Evolutionary conservation across 2,888 invertebrate genomes (phyloP).

Genomic region (Aleiodes testaceus): DNA sequence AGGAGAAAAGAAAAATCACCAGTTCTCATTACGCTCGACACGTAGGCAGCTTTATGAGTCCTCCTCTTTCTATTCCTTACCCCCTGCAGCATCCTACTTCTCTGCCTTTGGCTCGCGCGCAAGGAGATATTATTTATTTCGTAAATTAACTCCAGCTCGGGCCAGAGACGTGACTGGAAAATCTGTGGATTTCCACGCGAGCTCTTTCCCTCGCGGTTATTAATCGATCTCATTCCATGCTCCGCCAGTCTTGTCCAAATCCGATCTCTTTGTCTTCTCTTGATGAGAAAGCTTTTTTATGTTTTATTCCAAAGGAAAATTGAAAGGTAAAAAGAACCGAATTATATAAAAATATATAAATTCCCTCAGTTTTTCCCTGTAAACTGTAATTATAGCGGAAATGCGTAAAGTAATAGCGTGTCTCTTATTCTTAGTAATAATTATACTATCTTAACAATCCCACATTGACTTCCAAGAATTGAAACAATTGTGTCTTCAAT

Average conservation of each 20-base stretch:
- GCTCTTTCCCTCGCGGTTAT: slow-evolving; percentile 63
- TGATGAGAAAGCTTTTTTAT: slow-evolving; percentile 10
- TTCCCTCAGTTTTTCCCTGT: too few species aligned
- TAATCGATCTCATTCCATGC: slow-evolving; percentile 67
- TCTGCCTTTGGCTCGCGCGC: slow-evolving; percentile 51
- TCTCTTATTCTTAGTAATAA: neutral
- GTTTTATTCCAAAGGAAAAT: slow-evolving; percentile 8
- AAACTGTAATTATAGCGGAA: too few species aligned
- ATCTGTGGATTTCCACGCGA: slow-evolving; percentile 62
- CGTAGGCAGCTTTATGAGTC: slow-evolving; percentile 71
- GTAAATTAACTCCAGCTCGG: slow-evolving; percentile 71
- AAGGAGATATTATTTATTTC: slow-evolving; percentile 73
- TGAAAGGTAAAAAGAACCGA: neutral
- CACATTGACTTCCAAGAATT: slow-evolving; percentile 25
- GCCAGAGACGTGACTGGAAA: slow-evolving; percentile 71
- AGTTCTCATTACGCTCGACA: slow-evolving; percentile 72
- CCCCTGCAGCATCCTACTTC: slow-evolving; percentile 51
- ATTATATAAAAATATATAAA: neutral
- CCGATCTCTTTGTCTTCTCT: slow-evolving; percentile 30
- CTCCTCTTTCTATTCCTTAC: slow-evolving; percentile 45
- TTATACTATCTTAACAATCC: slow-evolving; percentile 26
- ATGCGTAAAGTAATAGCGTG: neutral
- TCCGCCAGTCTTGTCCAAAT: slow-evolving; percentile 31
- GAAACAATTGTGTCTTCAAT: neutral
- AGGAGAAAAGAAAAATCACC: slow-evolving; percentile 71